Evolutionary conservation across 2,888 invertebrate genomes (phyloP).

Genomic region (Nasonovia ribisnigri): DNA sequence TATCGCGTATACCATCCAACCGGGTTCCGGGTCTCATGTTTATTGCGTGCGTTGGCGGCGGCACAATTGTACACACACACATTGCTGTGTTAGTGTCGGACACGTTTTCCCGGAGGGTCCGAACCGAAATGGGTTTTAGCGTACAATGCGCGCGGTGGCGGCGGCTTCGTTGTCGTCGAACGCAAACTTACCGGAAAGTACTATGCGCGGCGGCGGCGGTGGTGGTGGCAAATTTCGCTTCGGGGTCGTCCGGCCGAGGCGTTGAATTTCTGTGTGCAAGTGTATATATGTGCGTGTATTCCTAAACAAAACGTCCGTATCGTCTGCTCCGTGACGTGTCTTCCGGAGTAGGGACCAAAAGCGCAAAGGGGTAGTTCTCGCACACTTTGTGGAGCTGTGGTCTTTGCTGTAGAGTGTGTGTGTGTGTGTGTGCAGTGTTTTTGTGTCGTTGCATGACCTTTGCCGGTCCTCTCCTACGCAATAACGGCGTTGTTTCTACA

Average conservation of each 20-base stretch:
- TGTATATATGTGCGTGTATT: not conserved
- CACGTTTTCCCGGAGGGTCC: slow-evolving; percentile 32
- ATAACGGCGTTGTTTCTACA: not conserved
- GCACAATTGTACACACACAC: not conserved
- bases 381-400: not conserved
- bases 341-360: not conserved
- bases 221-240: not conserved
- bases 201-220: not conserved
- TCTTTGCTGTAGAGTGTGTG: not conserved
- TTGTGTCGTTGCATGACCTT: not conserved
- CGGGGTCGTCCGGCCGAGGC: not conserved
- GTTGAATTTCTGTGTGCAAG: not conserved
- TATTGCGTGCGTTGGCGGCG: not conserved
- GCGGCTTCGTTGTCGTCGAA: not conserved
- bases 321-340: slow-evolving; percentile 7
- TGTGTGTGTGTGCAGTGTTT: not conserved
- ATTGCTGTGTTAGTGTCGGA: not conserved
- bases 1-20: not conserved
- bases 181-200: not conserved
- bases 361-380: not conserved
- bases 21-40: not conserved
- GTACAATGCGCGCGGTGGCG: not conserved
- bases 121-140: slow-evolving; percentile 25
- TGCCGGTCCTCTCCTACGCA: not conserved
- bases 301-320: not conserved